These are phyloP conservation scores for Paramacrobiotus metropolitanus DNA, from an alignment of 1,140 invertebrate species.

Conservation along the genomic window DNA sequence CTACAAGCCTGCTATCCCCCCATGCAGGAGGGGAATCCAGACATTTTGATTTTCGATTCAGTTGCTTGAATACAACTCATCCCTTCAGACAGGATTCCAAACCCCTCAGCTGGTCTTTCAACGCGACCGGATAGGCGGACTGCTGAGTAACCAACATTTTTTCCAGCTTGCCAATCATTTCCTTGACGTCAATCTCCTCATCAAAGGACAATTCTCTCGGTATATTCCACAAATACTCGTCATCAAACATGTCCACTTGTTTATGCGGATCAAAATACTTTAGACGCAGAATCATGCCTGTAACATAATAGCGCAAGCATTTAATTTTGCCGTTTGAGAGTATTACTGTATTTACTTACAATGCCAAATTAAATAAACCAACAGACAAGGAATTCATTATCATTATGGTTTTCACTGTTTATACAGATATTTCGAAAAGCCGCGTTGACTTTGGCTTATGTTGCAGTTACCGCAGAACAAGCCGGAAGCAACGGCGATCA, in stretches of 20 bases:
- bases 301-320: too few relatives aligned
- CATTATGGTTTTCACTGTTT: background rate
- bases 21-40: too few relatives aligned
- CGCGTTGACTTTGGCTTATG: too few relatives aligned
- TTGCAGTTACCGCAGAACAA: slow-evolving; percentile 50
- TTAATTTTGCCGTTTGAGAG: too few relatives aligned
- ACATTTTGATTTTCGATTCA: too few relatives aligned
- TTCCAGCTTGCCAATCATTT: background rate
- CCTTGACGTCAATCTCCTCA: background rate
- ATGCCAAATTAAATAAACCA: too few relatives aligned
- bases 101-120: background rate
- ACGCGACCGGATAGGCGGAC: background rate
- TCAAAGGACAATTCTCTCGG: slow-evolving; percentile 13
- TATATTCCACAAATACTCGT: slow-evolving; percentile 17
- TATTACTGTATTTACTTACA: too few relatives aligned
- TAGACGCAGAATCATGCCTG: slow-evolving; percentile 16
- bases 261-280: slow-evolving; percentile 14
- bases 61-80: too few relatives aligned
- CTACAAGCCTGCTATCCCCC: too few relatives aligned
- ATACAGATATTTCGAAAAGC: background rate
- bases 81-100: background rate
- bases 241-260: slow-evolving; percentile 16
- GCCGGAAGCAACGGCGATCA: slow-evolving; percentile 45
- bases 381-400: slow-evolving; percentile 1
- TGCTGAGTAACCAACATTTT: background rate